Percentiles rank a stretch among this genome's conserved stretches.
phyloP scores from a whole-genome alignment of 2,797 vertebrate species.

The Rhynchonycteris naso region DNA sequence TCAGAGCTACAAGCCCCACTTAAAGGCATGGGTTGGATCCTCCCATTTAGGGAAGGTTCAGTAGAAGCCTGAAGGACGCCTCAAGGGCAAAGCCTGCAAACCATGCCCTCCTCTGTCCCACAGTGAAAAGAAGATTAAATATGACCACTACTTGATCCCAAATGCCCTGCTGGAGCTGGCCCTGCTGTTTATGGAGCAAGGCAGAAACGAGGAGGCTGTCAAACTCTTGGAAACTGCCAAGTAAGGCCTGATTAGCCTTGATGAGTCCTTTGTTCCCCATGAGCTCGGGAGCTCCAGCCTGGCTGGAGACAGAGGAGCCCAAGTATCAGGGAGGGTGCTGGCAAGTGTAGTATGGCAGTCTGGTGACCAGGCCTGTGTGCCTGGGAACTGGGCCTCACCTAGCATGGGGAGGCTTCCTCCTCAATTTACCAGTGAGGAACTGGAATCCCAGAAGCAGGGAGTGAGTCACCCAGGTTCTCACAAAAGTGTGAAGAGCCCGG shows the following conservation, averaged over 20 bases:
- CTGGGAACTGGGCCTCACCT: background rate
- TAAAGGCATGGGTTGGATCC: background rate
- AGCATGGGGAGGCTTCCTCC: background rate
- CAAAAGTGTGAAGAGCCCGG: background rate
- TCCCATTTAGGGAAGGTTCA: background rate
- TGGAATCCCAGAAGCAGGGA: slow-evolving; percentile 1
- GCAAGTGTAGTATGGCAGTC: background rate
- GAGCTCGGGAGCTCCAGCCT: background rate
- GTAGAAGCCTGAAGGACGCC: background rate
- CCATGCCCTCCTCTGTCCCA: slow-evolving; percentile 67
- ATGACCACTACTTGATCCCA: slow-evolving; percentile 97
- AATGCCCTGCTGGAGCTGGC: slow-evolving; percentile 96
- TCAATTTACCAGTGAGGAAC: background rate
- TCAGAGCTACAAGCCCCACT: background rate
- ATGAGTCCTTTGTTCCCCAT: background rate
- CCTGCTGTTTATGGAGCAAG: slow-evolving; percentile 93
- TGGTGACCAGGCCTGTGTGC: background rate
- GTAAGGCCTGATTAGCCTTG: slow-evolving; percentile 85
- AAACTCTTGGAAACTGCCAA: slow-evolving; percentile 95
- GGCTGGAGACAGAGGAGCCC: background rate
- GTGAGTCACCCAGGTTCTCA: background rate
- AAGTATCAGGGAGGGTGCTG: background rate
- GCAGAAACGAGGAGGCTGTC: slow-evolving; percentile 91
- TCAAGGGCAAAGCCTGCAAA: slow-evolving; percentile 8
- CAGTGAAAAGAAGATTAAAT: slow-evolving; percentile 98